These are phyloP conservation scores for Myiotriccus ornatus DNA, from an alignment of 2,797 vertebrate species.

Conservation along the genomic window DNA sequence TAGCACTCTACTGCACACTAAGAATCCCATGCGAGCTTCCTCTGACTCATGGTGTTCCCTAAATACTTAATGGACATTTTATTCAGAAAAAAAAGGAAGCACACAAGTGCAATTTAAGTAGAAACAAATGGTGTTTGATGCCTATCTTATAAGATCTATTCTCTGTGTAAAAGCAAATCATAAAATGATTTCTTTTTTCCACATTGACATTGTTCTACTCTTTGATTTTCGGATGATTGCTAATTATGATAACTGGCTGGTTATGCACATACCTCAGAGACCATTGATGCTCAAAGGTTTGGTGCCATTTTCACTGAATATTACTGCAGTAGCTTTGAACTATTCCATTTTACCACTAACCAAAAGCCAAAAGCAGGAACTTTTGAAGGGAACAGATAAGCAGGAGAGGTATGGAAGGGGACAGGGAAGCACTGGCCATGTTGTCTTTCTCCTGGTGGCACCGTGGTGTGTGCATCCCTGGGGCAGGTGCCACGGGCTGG, in stretches of 20 bases:
- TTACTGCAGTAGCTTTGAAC: background rate
- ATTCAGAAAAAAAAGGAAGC: slow-evolving; percentile 24
- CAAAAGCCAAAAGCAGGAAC: background rate
- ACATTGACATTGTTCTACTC: background rate
- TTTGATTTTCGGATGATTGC: background rate
- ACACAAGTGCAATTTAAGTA: slow-evolving; percentile 24
- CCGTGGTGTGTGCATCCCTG: background rate
- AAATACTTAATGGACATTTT: slow-evolving; percentile 55
- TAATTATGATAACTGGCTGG: background rate
- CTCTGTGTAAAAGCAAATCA: slow-evolving; percentile 9
- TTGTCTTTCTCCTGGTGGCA: background rate
- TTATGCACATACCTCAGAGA: background rate
- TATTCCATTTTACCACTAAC: background rate
- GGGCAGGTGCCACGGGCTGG: fast-evolving
- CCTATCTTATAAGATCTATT: slow-evolving; percentile 34
- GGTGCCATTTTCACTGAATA: background rate
- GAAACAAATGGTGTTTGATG: slow-evolving; percentile 56
- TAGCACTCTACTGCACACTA: background rate
- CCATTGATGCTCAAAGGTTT: background rate
- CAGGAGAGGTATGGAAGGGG: background rate
- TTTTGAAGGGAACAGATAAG: background rate
- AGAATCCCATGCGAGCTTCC: background rate
- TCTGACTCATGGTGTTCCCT: background rate
- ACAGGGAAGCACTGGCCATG: fast-evolving
- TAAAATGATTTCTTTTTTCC: slow-evolving; percentile 3